Base-by-base conservation (phyloP, 2,113 vertebrate genomes). In the Cheirogaleus medius region DNA sequence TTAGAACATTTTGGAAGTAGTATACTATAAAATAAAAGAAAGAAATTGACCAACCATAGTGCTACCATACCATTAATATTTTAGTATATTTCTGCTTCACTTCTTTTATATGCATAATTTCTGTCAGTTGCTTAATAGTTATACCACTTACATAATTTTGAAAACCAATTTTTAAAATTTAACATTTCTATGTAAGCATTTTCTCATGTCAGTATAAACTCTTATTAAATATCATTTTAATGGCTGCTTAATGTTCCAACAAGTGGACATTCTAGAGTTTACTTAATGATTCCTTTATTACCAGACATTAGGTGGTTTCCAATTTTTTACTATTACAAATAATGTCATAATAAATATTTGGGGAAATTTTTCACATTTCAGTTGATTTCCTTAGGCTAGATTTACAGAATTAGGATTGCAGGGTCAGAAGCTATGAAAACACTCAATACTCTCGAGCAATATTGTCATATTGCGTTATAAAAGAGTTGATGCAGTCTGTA, bases 201-300 rank as follows among this genome's bases (percentile, higher is more conserved):
- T 93, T 56, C 47, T 49, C 21, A 78, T 66, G 25, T 85, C 21
- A 42, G 87, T 86, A 89, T 74, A 90, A 90, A 93, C 29, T 63
- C 52, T 91, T 54, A 96, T 94, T 91, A 96, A 90, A 90, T 87
- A 82, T 83, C 23, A 89, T 84, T 90, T 91, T 80, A 95, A 96
- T 93, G 73, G 37, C 34, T 44, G 6, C 44, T 96, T 92, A 93
- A 94, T 87, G 78, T 96, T 82, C 74, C 87, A 80, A 86, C 58
- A 94, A 91, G 74, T 91, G 60, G 15, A 66, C 91, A 78, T 80
- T 85, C 25, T 56, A 84, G 95, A 78, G 27, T 91, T 80, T 83
- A 95, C n/a, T 91, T 90, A 96, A 91, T 64, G 49, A 86, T 85
- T 91, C 74, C 66, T 94, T 90, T 94, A 92, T 78, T 73, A 39